Percentiles rank a stretch among this genome's conserved stretches.
These are phyloP conservation scores for Chrysocyon brachyurus DNA, from an alignment of 2,797 vertebrate genomes.

Conservation along the genomic window DNA sequence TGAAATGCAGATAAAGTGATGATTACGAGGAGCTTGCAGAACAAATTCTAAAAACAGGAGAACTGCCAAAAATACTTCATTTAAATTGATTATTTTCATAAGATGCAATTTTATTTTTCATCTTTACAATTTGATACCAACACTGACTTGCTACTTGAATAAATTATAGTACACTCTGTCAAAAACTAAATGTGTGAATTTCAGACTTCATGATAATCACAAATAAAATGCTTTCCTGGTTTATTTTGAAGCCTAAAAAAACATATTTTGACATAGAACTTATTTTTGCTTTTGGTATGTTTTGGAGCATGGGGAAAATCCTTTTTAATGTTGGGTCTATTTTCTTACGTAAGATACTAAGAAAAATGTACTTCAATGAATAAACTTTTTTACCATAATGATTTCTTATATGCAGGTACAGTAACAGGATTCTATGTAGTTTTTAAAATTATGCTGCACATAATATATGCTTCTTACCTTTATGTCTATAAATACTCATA, in stretches of 20 bases:
- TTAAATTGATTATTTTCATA: constrained; percentile 50
- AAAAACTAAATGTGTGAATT: constrained; percentile 56
- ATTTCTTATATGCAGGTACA: background rate
- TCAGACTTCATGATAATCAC: background rate
- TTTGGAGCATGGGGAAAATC: background rate
- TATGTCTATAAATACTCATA: background rate
- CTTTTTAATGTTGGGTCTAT: background rate
- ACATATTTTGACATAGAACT: constrained; percentile 23
- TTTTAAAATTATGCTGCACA: background rate
- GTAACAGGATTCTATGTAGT: background rate
- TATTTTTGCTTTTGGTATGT: constrained; percentile 22
- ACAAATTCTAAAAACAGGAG: constrained; percentile 63
- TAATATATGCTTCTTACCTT: background rate
- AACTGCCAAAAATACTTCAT: constrained; percentile 18
- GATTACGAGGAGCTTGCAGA: constrained; percentile 45
- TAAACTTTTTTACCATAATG: background rate
- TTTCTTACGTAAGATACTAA: constrained; percentile 46
- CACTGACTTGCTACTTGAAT: background rate
- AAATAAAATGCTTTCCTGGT: constrained; percentile 24
- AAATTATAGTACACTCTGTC: constrained; percentile 5
- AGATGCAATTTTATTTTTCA: constrained; percentile 26
- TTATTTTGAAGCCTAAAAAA: constrained; percentile 60
- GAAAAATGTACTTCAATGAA: background rate
- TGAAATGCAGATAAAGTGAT: constrained; percentile 75
- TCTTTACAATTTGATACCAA: background rate